Evolutionary conservation across 2,113 vertebrate species (phyloP), one percentile per base, ranked within the genome.

Genomic region (Microcebus ravelobensis): DNA sequence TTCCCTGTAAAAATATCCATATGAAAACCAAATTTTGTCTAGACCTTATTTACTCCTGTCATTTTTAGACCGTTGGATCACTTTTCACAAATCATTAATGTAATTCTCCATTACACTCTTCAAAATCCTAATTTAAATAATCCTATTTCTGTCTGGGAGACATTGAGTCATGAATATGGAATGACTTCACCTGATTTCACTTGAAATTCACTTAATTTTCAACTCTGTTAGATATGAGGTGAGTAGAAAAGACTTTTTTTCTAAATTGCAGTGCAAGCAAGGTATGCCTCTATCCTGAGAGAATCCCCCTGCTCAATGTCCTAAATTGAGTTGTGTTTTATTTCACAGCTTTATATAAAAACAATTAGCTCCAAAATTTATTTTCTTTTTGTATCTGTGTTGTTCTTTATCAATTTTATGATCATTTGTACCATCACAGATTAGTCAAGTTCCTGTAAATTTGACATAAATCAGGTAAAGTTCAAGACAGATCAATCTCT

Each of bases 171-270:
- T 97, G 89, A 93, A 97, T 97, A 95, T 96, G 89, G 71, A 97
- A 95, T 82, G 48, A 94, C 71, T 97, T 94, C 90, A 91, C 59
- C 74, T 90, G 92, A 96, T 31, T 95, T 96, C 90, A 92, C 93
- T 96, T 97, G 86, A 87, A 96, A 92, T 90, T 96, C 94, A 94
- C 86, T 85, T 94, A 94, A 95, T 98, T 96, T 97, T 97, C 82
- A 96, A 93, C n/a, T 48, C 71, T 91, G 79, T 79, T 90, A 87
- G 18, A 52, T 81, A 18, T 76, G 65, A 94, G 65, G 55, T 52
- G 23, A 90, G 86, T 55, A 81, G 61, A 88, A 97, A 96, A 90
- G 68, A 87, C 87, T 81, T 94, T 81, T 80, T 50, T 87, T 91
- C 61, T 80, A 95, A 91, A 96, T 61, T 91, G 5, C 17, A 42